phyloP scores from a whole-genome alignment of 2,113 vertebrate species.

The Turdus rufiventris region DNA sequence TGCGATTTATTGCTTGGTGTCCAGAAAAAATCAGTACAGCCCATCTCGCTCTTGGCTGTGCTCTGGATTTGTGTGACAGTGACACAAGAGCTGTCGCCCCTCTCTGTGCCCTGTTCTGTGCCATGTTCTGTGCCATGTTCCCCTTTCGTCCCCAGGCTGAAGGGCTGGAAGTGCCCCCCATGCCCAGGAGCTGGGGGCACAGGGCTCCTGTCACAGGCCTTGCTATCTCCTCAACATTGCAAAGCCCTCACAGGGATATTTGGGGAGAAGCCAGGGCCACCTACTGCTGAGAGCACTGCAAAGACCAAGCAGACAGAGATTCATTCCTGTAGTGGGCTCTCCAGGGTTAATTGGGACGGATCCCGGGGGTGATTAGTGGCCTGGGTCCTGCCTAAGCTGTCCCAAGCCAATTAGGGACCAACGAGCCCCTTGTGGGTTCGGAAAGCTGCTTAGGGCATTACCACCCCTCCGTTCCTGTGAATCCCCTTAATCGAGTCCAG shows the following conservation, averaged over 20 bases:
- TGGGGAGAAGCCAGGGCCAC: not conserved
- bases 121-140: accelerated
- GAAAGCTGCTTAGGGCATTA: slow-evolving; percentile 2
- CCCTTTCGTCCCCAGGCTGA: no score
- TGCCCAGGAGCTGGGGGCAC: accelerated
- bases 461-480: accelerated
- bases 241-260: not conserved
- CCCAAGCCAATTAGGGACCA: slow-evolving; percentile 26
- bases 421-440: not conserved
- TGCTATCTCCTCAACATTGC: accelerated
- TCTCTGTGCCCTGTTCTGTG: not conserved
- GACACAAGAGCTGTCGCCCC: not conserved
- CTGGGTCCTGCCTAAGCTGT: not conserved
- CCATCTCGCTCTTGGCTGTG: not conserved
- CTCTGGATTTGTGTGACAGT: not conserved
- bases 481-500: slow-evolving; percentile 10
- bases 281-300: accelerated
- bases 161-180: not conserved
- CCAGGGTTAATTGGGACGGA: not conserved
- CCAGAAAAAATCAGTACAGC: not conserved
- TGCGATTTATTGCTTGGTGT: not conserved
- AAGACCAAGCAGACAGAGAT: not conserved
- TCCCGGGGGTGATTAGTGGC: not conserved
- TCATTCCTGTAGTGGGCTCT: not conserved
- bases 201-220: not conserved